Conservation (phyloP, 2,888 invertebrate genomes). For the Abrostola triplasia region DNA sequence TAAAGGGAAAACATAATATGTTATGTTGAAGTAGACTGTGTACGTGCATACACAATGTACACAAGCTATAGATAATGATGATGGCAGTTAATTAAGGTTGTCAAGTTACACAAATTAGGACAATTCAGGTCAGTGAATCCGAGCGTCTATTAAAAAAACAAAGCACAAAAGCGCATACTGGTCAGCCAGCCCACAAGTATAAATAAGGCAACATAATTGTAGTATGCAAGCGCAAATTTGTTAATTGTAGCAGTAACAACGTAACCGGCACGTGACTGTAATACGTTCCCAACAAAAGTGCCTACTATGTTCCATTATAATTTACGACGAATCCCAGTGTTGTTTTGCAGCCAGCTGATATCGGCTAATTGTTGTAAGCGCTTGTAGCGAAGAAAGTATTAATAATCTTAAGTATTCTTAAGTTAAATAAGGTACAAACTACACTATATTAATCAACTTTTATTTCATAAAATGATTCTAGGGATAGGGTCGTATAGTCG, state of each 20-base stretch:
- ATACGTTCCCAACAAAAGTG: conserved; percentile 73
- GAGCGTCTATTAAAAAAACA: conserved; percentile 25
- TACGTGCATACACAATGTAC: conserved; percentile 1
- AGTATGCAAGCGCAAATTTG: conserved; percentile 69
- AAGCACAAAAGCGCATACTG: conserved; percentile 27
- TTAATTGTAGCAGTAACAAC: conserved; percentile 80
- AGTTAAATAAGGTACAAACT: conserved; percentile 21
- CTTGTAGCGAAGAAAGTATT: conserved; percentile 39
- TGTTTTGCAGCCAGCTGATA: conserved; percentile 50
- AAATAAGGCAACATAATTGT: conserved; percentile 49
- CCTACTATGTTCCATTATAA: conserved; percentile 67
- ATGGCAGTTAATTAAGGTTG: conserved; percentile 43
- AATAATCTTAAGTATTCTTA: conserved; percentile 45
- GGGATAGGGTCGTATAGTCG: neutral
- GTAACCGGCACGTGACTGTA: conserved; percentile 75
- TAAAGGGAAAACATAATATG: conserved; percentile 2
- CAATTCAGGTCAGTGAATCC: conserved; percentile 35
- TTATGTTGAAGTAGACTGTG: neutral
- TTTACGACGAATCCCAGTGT: conserved; percentile 51
- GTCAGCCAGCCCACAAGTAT: conserved; percentile 42
- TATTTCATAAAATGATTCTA: neutral
- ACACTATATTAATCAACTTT: neutral
- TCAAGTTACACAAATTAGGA: conserved; percentile 50
- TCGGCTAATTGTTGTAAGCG: conserved; percentile 52
- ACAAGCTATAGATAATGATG: conserved; percentile 41